Evolutionary conservation across 2,888 invertebrate species (phyloP).

Genomic region (Beris chalybata): DNA sequence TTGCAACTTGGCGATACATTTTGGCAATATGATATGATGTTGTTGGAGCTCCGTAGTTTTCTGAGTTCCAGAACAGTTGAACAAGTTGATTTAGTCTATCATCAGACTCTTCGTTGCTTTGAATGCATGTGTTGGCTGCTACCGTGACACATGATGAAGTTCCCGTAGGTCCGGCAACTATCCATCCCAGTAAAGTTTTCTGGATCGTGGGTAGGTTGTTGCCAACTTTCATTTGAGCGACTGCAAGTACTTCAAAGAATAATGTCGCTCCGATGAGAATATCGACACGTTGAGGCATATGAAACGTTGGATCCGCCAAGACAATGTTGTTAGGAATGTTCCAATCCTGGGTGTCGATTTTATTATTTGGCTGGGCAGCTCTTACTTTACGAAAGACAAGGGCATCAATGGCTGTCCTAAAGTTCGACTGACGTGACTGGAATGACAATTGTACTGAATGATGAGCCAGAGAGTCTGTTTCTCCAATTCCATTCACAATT

Average conservation of each 20-base stretch:
- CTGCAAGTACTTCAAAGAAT: not conserved
- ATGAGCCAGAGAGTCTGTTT: too few relatives aligned
- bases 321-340: too few relatives aligned
- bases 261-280: slow-evolving; percentile 26
- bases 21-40: not conserved
- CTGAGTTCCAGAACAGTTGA: not conserved
- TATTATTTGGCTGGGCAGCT: too few relatives aligned
- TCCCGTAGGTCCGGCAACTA: not conserved
- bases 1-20: not conserved
- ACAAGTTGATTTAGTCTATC: not conserved
- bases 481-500: too few relatives aligned
- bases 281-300: slow-evolving; percentile 19
- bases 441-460: too few relatives aligned
- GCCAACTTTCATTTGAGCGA: slow-evolving; percentile 22
- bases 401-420: too few relatives aligned
- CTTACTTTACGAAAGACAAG: too few relatives aligned
- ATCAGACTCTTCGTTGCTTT: not conserved
- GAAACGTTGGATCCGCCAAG: slow-evolving; percentile 25
- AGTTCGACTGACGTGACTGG: too few relatives aligned
- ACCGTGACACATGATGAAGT: not conserved
- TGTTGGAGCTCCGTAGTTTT: not conserved
- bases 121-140: not conserved
- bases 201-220: slow-evolving; percentile 14
- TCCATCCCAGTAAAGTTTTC: slow-evolving; percentile 28
- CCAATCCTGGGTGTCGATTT: too few relatives aligned